These are phyloP conservation scores for Rugalucina vietnamica DNA, from an alignment of 2,888 invertebrate species.

Conservation along the genomic window DNA sequence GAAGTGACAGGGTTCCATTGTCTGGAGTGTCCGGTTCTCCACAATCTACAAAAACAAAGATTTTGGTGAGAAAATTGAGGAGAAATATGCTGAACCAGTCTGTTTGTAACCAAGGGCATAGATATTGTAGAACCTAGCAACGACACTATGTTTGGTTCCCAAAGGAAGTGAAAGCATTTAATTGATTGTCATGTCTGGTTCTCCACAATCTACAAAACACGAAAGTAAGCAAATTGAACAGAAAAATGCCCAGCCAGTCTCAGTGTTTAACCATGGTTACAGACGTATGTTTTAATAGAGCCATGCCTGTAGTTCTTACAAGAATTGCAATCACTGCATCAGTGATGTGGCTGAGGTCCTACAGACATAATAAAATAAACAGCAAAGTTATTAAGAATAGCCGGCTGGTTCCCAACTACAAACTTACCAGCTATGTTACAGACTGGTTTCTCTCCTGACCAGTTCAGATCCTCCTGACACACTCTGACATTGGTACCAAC, in stretches of 20 bases:
- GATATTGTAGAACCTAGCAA: slow-evolving; percentile 8
- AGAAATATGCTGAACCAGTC: slow-evolving; percentile 20
- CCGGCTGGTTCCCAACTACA: no score
- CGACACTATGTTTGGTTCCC: background rate
- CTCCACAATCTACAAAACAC: slow-evolving; percentile 7
- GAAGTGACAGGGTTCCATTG: background rate
- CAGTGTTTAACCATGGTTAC: slow-evolving; percentile 14
- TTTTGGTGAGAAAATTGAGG: no score
- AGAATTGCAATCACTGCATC: no score
- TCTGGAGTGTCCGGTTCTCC: background rate
- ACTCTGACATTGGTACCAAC: background rate
- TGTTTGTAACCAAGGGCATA: slow-evolving; percentile 18
- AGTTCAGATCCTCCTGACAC: background rate
- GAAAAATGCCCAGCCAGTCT: slow-evolving; percentile 16
- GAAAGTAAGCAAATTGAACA: no score
- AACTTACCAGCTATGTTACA: background rate
- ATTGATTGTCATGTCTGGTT: background rate
- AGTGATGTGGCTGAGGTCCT: no score
- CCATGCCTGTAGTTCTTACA: no score
- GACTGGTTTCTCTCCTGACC: background rate
- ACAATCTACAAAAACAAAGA: slow-evolving; percentile 14
- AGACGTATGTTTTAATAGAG: no score
- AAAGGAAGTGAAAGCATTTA: background rate
- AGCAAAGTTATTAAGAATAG: no score
- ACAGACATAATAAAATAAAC: no score